Percentiles rank a stretch among this genome's conserved stretches.
These are phyloP conservation scores for Dromius quadrimaculatus DNA, from an alignment of 2,888 invertebrate species.

Conservation along the genomic window DNA sequence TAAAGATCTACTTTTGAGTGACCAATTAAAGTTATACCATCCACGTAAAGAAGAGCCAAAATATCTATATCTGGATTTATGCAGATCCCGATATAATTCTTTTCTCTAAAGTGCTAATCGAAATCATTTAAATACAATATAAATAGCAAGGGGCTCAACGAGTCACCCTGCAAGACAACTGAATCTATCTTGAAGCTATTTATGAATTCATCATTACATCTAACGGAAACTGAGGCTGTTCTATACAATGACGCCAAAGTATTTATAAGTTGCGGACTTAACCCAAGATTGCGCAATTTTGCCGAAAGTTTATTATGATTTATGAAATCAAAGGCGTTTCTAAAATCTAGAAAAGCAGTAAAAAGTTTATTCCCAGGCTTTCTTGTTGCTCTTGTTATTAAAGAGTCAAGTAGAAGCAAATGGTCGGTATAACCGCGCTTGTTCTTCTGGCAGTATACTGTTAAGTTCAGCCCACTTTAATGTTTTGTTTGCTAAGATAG, in stretches of 20 bases:
- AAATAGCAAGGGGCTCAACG: not conserved
- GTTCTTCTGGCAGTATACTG: not conserved
- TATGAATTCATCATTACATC: not conserved
- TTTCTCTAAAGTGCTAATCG: not conserved
- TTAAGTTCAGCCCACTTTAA: not conserved
- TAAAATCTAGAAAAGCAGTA: constrained; percentile 5
- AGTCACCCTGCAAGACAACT: not conserved
- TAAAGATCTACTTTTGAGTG: not conserved
- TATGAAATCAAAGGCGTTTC: constrained; percentile 5
- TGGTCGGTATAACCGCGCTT: not conserved
- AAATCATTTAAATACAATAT: constrained; percentile 4
- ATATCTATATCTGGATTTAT: not conserved
- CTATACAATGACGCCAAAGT: not conserved
- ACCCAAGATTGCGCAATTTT: not conserved
- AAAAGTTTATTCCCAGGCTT: not conserved
- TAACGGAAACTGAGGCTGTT: not conserved
- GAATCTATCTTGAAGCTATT: not conserved
- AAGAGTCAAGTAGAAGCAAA: not conserved
- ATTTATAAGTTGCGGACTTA: constrained; percentile 4
- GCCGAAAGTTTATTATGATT: constrained; percentile 4
- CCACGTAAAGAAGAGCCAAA: not conserved
- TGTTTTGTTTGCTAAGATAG: not conserved
- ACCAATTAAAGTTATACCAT: not conserved
- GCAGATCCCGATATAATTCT: not conserved
- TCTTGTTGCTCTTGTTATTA: not conserved